Base-by-base conservation (phyloP, 2,113 vertebrate species). In the Stigmatopora argus region DNA sequence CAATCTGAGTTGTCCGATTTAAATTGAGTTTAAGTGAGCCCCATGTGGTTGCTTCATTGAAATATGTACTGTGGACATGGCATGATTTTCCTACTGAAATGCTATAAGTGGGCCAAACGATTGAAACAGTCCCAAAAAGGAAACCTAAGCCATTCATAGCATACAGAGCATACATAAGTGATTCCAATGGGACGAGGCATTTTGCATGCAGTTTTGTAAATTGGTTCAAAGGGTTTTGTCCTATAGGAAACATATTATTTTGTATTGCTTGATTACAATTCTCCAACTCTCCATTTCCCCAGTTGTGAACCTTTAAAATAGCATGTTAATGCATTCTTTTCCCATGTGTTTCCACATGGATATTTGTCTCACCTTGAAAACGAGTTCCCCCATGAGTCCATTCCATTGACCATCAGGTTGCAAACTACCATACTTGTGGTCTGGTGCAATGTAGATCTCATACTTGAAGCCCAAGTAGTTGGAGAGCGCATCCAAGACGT, bases 401-500 rank as follows among this genome's bases (percentile, higher is more conserved):
- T 98, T 99, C 97, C 97, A 99, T 0, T 93, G 93, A 1, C 96
- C 96, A 21, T 99, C 96, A 8, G 93, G 87, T 68, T 97, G 96
- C 70, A 94, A 90, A 68, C 93, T 96, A 66, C 97, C 97, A 0
- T 98, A 99, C 60, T 98, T 98, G 83, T 98, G 95, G 84, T 99
- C 97, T 0, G 97, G 94, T 2, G 96, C 93, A 48, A 99, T 88
- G 53, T 98, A 99, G 83, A 99, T 98, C 85, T 99, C 97, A 0
- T 99, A 99, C 70, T 96, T 98, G 75, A 99, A 99, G 67, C 97
- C 97, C 4, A 99, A 90, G 82, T 98, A 99, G 83, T 92, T 96
- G 63, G 97, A 92, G 72, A 99, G 91, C 60, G 96, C 93, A 82
- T 99, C 97, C 77, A 99, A 85, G 49, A 99, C 95, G 0, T 99